phyloP scores from a whole-genome alignment of 64 coral and sea anemone species.

The Dendronephthya gigantea region DNA sequence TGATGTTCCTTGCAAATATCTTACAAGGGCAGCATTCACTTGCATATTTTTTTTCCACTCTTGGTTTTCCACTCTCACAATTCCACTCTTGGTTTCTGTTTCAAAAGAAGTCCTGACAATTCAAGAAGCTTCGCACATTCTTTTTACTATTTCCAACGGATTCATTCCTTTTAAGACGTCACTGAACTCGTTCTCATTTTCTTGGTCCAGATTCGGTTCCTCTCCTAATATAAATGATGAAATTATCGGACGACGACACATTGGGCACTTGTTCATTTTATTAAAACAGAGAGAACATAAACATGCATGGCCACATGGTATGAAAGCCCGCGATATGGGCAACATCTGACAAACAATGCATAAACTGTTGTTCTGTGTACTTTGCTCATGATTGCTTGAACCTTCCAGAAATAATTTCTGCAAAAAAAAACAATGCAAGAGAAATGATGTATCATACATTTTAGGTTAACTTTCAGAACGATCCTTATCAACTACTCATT shows the following conservation, averaged over 20 bases:
- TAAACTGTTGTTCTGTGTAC: constrained; percentile 20
- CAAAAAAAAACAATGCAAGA: neutral
- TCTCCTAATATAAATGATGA: constrained; percentile 72
- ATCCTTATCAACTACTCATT: too few relatives aligned
- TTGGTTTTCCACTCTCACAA: too few relatives aligned
- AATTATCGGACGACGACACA: constrained; percentile 62
- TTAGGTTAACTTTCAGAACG: neutral
- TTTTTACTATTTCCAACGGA: constrained; percentile 46
- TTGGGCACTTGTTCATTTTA: constrained; percentile 56
- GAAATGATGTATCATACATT: too few relatives aligned
- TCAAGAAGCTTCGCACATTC: constrained; percentile 53
- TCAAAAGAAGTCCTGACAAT: too few relatives aligned
- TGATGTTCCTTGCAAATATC: too few relatives aligned
- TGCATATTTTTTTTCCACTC: too few relatives aligned
- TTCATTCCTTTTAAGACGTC: constrained; percentile 60
- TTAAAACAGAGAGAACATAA: constrained; percentile 57
- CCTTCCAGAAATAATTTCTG: constrained; percentile 82
- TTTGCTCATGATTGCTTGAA: neutral
- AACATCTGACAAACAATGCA: constrained; percentile 70
- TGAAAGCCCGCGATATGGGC: constrained; percentile 61
- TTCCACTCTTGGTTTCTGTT: too few relatives aligned
- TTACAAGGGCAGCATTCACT: too few relatives aligned
- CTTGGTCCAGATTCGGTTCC: constrained; percentile 34
- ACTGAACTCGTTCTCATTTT: constrained; percentile 36
- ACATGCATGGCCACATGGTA: constrained; percentile 88